Evolutionary conservation across 2,888 invertebrate genomes (phyloP).

Genomic region (Ophraella communa): DNA sequence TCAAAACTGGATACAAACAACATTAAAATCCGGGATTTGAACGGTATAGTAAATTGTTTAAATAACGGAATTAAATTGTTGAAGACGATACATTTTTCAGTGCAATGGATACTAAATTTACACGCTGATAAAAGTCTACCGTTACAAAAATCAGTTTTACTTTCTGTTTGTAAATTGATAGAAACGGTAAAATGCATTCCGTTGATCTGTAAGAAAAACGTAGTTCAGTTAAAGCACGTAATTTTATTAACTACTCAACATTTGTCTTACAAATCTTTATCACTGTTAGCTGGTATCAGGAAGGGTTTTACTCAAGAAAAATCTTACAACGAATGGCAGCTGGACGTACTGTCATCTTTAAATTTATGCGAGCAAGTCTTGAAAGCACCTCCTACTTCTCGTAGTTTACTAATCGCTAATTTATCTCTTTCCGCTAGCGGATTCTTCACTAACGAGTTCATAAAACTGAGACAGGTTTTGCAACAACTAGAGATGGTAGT

Average conservation of each 20-base stretch:
- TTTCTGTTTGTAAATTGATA: slow-evolving; percentile 79
- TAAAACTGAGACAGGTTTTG: slow-evolving; percentile 67
- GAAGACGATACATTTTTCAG: slow-evolving; percentile 60
- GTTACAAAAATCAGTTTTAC: slow-evolving; percentile 77
- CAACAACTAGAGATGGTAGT: slow-evolving; percentile 71
- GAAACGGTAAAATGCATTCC: slow-evolving; percentile 82
- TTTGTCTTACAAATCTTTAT: slow-evolving; percentile 76
- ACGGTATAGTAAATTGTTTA: slow-evolving; percentile 63
- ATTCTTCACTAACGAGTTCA: slow-evolving; percentile 69
- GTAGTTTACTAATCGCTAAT: slow-evolving; percentile 55
- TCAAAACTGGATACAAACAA: slow-evolving; percentile 60
- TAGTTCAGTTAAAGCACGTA: slow-evolving; percentile 73
- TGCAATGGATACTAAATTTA: slow-evolving; percentile 71
- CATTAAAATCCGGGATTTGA: slow-evolving; percentile 64
- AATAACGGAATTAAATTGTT: slow-evolving; percentile 61
- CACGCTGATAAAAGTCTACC: slow-evolving; percentile 75
- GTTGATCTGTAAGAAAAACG: slow-evolving; percentile 72
- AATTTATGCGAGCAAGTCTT: slow-evolving; percentile 75
- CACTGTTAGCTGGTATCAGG: slow-evolving; percentile 71
- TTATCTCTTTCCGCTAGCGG: slow-evolving; percentile 62
- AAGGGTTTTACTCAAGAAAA: slow-evolving; percentile 67
- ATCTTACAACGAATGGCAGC: slow-evolving; percentile 69
- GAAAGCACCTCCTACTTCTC: slow-evolving; percentile 61
- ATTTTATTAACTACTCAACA: slow-evolving; percentile 81
- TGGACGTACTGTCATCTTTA: slow-evolving; percentile 76